Percentiles rank a stretch among this genome's conserved stretches.
These are phyloP conservation scores for Rhopalosiphum nymphaeae DNA, from an alignment of 2,888 invertebrate species.

Conservation along the genomic window DNA sequence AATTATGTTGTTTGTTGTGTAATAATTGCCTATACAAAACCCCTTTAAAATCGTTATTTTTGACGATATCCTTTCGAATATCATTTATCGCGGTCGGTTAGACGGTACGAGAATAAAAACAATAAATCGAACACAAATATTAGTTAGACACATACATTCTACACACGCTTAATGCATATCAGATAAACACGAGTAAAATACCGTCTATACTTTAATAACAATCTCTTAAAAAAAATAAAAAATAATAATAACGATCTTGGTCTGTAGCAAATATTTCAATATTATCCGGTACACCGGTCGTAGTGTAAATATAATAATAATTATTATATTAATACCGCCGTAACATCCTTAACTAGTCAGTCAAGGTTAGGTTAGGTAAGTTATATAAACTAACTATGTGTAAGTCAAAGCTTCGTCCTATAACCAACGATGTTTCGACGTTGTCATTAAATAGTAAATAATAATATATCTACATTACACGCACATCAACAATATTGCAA, in stretches of 20 bases:
- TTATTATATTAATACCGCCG: background rate
- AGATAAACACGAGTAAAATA: too few species aligned
- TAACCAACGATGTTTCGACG: too few species aligned
- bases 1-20: too few species aligned
- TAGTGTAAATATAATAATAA: background rate
- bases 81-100: background rate
- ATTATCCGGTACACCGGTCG: background rate
- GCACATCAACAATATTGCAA: background rate
- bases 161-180: too few species aligned
- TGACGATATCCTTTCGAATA: background rate
- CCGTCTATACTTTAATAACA: too few species aligned
- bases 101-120: background rate
- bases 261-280: background rate
- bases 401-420: too few species aligned
- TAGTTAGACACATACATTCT: background rate
- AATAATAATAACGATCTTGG: too few species aligned
- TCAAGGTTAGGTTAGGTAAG: too few species aligned
- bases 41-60: background rate
- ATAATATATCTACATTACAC: background rate
- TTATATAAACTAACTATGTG: too few species aligned
- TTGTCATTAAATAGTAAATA: too few species aligned
- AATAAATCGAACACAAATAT: background rate
- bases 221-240: background rate
- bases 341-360: background rate
- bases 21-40: background rate